phyloP scores from a whole-genome alignment of 2,797 vertebrate genomes.

The Esox lucius region DNA sequence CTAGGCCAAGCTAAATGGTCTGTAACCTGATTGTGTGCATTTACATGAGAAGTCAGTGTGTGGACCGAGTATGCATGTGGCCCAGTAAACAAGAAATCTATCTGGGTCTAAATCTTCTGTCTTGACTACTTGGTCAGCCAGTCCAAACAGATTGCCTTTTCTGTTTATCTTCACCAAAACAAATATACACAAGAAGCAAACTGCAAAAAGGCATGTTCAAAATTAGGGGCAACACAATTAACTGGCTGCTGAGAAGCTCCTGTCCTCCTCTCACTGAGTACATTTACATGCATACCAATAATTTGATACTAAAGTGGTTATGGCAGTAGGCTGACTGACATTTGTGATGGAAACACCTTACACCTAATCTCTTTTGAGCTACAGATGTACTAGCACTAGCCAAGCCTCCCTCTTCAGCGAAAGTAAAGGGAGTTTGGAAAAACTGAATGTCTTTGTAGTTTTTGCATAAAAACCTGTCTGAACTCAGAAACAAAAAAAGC shows the following conservation, averaged over 20 bases:
- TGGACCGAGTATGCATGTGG: neutral
- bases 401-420: too few species aligned
- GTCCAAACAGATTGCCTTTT: neutral
- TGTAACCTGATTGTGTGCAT: conserved; percentile 4
- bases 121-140: neutral
- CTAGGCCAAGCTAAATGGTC: neutral
- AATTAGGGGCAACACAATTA: neutral
- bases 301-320: too few species aligned
- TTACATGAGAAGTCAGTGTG: neutral
- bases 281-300: too few species aligned
- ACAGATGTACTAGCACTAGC: too few species aligned
- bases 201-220: conserved; percentile 3
- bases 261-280: neutral
- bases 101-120: neutral
- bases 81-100: neutral
- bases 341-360: too few species aligned
- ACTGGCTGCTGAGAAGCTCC: neutral
- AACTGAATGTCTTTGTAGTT: too few species aligned
- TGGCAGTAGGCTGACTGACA: too few species aligned
- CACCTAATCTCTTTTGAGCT: too few species aligned
- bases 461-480: too few species aligned
- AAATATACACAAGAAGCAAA: neutral
- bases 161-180: neutral
- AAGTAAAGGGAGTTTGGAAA: too few species aligned
- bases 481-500: too few species aligned